These are phyloP conservation scores for Clistopyga incitator DNA, from an alignment of 2,888 invertebrate genomes.

Conservation along the genomic window DNA sequence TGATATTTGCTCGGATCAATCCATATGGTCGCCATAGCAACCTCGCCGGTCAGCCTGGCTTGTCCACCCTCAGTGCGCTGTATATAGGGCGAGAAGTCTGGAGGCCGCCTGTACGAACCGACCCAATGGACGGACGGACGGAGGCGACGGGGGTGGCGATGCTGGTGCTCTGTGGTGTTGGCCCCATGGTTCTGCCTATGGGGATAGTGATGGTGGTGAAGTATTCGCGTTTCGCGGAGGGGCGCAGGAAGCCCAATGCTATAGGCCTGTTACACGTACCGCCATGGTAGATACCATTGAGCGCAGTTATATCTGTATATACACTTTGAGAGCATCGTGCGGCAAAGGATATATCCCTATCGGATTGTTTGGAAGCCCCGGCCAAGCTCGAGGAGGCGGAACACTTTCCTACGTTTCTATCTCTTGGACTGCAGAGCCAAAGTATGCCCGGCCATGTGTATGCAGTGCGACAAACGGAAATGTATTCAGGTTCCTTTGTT, in stretches of 20 bases:
- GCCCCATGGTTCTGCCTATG: constrained; percentile 23
- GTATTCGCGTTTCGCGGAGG: constrained; percentile 67
- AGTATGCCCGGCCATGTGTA: constrained; percentile 27
- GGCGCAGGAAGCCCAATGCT: constrained; percentile 39
- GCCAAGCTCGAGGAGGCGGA: constrained; percentile 47
- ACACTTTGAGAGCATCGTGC: constrained; percentile 8
- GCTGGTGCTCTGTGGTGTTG: constrained; percentile 20
- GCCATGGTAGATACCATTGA: constrained; percentile 6
- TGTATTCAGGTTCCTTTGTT: constrained; percentile 53
- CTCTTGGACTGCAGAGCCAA: constrained; percentile 24
- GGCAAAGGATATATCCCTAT: constrained; percentile 35
- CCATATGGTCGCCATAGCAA: constrained; percentile 84
- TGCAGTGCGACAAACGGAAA: constrained; percentile 47
- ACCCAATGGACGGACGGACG: constrained; percentile 71
- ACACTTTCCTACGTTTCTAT: constrained; percentile 35
- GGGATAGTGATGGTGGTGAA: constrained; percentile 56
- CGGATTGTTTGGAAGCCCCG: constrained; percentile 45
- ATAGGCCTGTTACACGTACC: constrained; percentile 32
- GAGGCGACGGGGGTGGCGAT: constrained; percentile 43
- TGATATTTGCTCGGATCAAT: constrained; percentile 84
- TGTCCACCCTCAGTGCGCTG: constrained; percentile 78
- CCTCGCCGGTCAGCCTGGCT: constrained; percentile 78
- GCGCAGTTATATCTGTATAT: constrained; percentile 15
- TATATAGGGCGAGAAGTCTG: constrained; percentile 71
- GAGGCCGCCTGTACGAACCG: constrained; percentile 72